A percentile compares a stretch with the other conserved stretches of the same genome.
phyloP scores from a whole-genome alignment of 2,888 invertebrate genomes.

The Agrotis puta region DNA sequence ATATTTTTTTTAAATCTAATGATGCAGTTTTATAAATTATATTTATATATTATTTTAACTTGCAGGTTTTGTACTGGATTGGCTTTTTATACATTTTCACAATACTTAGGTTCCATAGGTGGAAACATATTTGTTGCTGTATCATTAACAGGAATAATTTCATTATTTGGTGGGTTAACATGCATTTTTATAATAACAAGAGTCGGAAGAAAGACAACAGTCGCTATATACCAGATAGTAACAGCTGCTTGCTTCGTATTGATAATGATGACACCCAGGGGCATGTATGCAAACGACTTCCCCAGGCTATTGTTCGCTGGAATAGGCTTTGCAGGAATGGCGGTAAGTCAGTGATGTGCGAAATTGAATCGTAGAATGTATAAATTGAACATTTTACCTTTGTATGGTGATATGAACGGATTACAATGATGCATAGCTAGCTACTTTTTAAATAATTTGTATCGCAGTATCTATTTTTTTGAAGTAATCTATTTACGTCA shows the following conservation, averaged over 20 bases:
- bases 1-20: no score
- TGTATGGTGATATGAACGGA: no score
- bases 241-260: constrained; percentile 88
- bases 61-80: constrained; percentile 91
- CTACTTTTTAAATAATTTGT: no score
- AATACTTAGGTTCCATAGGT: constrained; percentile 90
- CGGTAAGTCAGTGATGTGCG: constrained; percentile 84
- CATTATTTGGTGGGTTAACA: constrained; percentile 88
- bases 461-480: no score
- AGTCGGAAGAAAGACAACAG: constrained; percentile 88
- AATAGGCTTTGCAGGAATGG: constrained; percentile 92
- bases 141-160: constrained; percentile 88
- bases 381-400: constrained; percentile 1
- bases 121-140: constrained; percentile 90
- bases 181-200: constrained; percentile 88
- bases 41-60: not conserved
- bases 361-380: constrained; percentile 52
- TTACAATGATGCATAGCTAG: no score
- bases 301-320: constrained; percentile 91
- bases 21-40: not conserved
- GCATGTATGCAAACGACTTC: constrained; percentile 86
- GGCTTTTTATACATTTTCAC: constrained; percentile 91
- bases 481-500: no score
- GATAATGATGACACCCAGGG: constrained; percentile 87
- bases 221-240: constrained; percentile 85